Conservation (phyloP, 2,888 invertebrate species). For the Hyles lineata region DNA sequence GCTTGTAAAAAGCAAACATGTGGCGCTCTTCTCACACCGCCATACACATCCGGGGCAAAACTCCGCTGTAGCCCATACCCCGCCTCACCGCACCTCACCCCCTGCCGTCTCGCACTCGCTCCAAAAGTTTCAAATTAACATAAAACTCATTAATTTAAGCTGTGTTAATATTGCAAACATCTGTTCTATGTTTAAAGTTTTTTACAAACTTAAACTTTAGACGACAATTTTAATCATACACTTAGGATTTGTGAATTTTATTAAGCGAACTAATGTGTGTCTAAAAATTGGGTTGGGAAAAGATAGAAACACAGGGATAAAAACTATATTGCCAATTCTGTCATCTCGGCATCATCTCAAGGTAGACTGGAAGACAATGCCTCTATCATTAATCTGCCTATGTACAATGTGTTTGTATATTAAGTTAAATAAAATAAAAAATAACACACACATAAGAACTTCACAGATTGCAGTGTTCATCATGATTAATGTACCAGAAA, state of each 20-base stretch:
- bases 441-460: no score
- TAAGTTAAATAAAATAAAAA: no score
- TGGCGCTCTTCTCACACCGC: constrained; percentile 51
- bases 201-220: constrained; percentile 9
- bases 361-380: no score
- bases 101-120: constrained; percentile 18
- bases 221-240: neutral
- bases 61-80: constrained; percentile 13
- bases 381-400: no score
- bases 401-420: no score
- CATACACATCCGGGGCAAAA: constrained; percentile 58
- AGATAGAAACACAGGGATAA: no score
- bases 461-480: no score
- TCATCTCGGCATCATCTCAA: no score
- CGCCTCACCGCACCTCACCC: constrained; percentile 31
- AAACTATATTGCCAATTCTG: no score
- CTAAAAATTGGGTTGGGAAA: neutral
- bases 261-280: neutral
- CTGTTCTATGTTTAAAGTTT: constrained; percentile 29
- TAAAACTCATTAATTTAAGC: constrained; percentile 33
- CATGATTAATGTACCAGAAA: no score
- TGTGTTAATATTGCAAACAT: constrained; percentile 28
- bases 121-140: constrained; percentile 32
- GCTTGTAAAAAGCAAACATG: constrained; percentile 62
- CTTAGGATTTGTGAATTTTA: neutral